Evolutionary conservation across 2,888 invertebrate species (phyloP).

Genomic region (Chrysina gloriosa): DNA sequence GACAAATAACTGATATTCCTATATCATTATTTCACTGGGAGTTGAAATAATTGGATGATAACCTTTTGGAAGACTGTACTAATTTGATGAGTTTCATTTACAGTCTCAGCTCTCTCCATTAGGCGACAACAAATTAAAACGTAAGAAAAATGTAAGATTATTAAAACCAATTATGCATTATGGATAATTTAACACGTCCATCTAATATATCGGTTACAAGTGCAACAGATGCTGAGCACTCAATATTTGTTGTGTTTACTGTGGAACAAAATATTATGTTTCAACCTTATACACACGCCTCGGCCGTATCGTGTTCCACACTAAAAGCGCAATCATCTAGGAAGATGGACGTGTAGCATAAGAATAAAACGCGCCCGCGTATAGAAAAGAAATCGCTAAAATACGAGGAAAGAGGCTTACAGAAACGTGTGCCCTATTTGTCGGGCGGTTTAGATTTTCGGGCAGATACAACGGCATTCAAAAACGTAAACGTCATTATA

Average conservation of each 20-base stretch:
- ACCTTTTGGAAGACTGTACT: too few species aligned
- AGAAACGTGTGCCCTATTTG: conserved; percentile 34
- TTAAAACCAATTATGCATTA: too few species aligned
- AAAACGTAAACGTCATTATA: conserved; percentile 22
- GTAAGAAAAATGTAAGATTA: too few species aligned
- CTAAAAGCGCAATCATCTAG: conserved; percentile 14
- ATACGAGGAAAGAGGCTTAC: conserved; percentile 16
- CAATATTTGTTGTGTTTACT: background rate
- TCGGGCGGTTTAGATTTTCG: conserved; percentile 23
- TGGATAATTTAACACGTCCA: too few species aligned
- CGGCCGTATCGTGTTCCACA: conserved; percentile 7
- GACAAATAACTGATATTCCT: too few species aligned
- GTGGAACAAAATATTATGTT: conserved; percentile 9
- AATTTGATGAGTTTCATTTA: too few species aligned
- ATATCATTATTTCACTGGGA: too few species aligned
- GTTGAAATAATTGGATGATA: too few species aligned
- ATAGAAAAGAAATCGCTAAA: conserved; percentile 1
- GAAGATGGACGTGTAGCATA: background rate
- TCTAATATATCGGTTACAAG: background rate
- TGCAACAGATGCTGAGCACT: background rate
- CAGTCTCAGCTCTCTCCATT: too few species aligned
- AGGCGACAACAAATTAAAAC: too few species aligned
- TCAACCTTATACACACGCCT: background rate
- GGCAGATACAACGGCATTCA: conserved; percentile 10
- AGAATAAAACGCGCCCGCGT: background rate